A percentile compares a stretch with the other conserved stretches of the same genome.
Conservation (phyloP, 2,888 invertebrate genomes). For the Nemoura dubitans region DNA sequence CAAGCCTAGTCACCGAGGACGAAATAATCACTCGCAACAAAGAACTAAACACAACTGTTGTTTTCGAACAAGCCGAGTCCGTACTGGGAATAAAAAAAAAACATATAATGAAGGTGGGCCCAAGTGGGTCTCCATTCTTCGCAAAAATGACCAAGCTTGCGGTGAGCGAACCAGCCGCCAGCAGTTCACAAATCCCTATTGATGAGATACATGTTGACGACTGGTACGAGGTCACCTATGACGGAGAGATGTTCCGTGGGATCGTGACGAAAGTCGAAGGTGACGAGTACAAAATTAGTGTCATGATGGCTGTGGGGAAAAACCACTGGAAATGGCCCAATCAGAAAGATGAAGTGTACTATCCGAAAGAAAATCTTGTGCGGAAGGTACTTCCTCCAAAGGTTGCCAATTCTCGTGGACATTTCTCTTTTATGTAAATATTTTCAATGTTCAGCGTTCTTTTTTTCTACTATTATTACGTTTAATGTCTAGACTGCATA, state of each 20-base stretch:
- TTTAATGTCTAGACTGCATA: too few relatives aligned
- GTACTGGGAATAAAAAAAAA: neutral
- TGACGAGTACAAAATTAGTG: neutral
- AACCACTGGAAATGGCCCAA: constrained; percentile 1
- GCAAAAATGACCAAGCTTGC: neutral
- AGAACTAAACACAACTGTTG: neutral
- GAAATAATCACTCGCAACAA: neutral
- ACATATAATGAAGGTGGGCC: neutral
- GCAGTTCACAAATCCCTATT: neutral
- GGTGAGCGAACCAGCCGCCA: neutral
- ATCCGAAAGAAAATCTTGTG: neutral
- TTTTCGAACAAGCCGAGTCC: neutral
- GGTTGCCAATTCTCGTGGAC: neutral
- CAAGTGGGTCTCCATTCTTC: neutral
- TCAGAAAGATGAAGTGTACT: neutral
- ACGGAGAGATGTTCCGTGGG: neutral
- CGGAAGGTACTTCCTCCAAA: neutral
- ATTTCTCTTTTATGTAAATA: neutral
- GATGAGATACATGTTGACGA: neutral
- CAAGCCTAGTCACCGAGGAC: neutral
- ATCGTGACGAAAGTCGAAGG: neutral
- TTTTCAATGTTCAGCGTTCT: too few relatives aligned
- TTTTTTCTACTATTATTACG: too few relatives aligned
- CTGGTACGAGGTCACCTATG: neutral
- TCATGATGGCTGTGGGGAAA: neutral